Base-by-base conservation (phyloP, 1,140 invertebrate genomes). In the Tetramorium simillimum region DNA sequence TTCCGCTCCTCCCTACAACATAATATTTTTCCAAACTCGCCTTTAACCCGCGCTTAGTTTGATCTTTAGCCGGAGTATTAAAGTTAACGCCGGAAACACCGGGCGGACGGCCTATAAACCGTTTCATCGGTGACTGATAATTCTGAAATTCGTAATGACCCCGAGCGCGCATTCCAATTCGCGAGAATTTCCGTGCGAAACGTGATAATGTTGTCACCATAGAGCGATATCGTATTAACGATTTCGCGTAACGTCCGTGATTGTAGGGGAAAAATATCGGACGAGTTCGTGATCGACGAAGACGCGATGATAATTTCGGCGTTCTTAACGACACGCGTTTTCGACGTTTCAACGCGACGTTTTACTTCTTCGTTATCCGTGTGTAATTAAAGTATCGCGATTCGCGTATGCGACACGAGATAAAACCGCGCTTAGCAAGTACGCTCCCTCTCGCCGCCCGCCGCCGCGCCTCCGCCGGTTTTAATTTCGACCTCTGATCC, bases 1-100 rank as follows among this genome's bases (percentile, higher is more conserved):
- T 67, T n/a, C 12, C 21, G 46, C 33, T 24, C 21, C 43, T 28
- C 33, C 5, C 24, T n/a, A 7, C 46, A 3, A 37, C 51, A 16
- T 33, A 21, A 28, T 24, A 24, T 28, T 43, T 43, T 56, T 70
- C 18, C 16, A 70, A 81, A 70, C 51, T 43, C 33, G 21, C 63
- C 21, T 28, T 33, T 81, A 70, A 81, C 46, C 63, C 18, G 63
- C 63, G 33, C 77, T 81, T 53, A 58, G 62, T 37, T 81, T 63
- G 63, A 81, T 81, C 77, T 70, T 81, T 28, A 62, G 33, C 63
- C 49, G 14, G 10, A 18, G 10, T n/a, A 56, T 69, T 81, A 69
- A 81, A 81, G 77, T 43, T 81, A 70, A 70, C 63, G 63, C 46
- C 33, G 46, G 63, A 81, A 81, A 56, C 24, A 12, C 10, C 16